Percentiles rank a stretch among this genome's conserved stretches.
phyloP scores from a whole-genome alignment of 92 coral and sea anemone genomes.

The Parazoanthus darwini region DNA sequence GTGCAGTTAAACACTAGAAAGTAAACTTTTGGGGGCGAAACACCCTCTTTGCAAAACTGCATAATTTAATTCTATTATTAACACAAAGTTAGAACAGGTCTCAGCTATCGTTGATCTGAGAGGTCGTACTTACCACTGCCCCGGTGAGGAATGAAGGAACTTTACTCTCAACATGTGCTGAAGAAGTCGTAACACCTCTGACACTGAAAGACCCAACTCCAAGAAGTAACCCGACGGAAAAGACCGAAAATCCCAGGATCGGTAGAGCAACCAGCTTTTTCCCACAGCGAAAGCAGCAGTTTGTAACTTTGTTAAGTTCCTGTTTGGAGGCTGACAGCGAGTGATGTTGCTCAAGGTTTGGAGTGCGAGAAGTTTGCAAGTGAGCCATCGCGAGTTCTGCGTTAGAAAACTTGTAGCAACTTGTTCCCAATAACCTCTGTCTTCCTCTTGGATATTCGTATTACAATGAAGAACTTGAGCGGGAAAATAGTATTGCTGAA shows the following conservation, averaged over 20 bases:
- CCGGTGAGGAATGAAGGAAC: slow-evolving; percentile 72
- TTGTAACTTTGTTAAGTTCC: neutral
- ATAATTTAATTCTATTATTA: neutral
- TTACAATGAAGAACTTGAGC: slow-evolving; percentile 40
- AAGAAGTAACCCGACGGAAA: slow-evolving; percentile 76
- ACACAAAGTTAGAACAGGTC: neutral
- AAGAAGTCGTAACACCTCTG: slow-evolving; percentile 62
- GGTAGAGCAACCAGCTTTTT: slow-evolving; percentile 67
- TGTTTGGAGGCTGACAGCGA: neutral
- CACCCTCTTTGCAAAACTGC: neutral
- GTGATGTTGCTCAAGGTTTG: slow-evolving; percentile 9
- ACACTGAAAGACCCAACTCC: slow-evolving; percentile 77
- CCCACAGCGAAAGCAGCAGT: slow-evolving; percentile 64
- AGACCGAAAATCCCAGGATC: slow-evolving; percentile 64
- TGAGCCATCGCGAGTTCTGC: slow-evolving; percentile 14
- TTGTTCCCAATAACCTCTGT: neutral
- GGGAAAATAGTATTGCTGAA: slow-evolving; percentile 11
- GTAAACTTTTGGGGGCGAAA: neutral
- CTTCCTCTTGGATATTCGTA: slow-evolving; percentile 16
- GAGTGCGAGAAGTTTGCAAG: slow-evolving; percentile 6
- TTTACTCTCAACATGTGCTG: slow-evolving; percentile 62
- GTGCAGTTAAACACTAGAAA: neutral
- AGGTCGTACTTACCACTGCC: slow-evolving; percentile 57
- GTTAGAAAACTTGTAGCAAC: neutral
- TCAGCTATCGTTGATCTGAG: neutral